Conservation (phyloP, 2,888 invertebrate species). For the Pheosia gnoma region DNA sequence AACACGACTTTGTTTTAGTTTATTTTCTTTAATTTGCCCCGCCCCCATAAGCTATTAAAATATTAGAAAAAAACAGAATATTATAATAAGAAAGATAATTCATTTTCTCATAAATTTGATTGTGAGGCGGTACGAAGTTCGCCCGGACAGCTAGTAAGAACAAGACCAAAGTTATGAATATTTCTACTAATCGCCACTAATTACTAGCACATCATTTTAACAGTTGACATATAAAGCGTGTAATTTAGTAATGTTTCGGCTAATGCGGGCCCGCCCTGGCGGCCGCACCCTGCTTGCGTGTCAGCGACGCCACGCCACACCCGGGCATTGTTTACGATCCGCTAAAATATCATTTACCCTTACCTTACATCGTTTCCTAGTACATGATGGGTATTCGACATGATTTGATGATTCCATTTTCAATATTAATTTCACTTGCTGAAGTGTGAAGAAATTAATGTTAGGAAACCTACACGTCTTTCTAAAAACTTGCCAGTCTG, state of each 20-base stretch:
- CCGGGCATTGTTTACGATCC: neutral
- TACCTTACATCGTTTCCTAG: neutral
- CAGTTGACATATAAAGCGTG: conserved; percentile 11
- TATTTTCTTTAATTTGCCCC: too few relatives aligned
- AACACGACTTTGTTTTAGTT: too few relatives aligned
- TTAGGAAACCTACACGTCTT: too few relatives aligned
- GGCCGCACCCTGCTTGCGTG: conserved; percentile 32
- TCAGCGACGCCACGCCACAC: conserved; percentile 8
- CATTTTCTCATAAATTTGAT: too few relatives aligned
- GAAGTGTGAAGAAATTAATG: too few relatives aligned
- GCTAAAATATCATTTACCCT: neutral
- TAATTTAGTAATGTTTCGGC: conserved; percentile 46
- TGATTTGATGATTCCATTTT: neutral
- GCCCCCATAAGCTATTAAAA: too few relatives aligned
- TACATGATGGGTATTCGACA: neutral
- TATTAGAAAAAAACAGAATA: too few relatives aligned
- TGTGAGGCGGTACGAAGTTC: too few relatives aligned
- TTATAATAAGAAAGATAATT: too few relatives aligned
- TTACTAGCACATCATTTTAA: neutral
- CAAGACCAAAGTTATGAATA: neutral
- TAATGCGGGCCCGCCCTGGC: conserved; percentile 33
- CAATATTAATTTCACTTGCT: too few relatives aligned
- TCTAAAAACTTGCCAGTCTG: too few relatives aligned
- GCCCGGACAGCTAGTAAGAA: too few relatives aligned
- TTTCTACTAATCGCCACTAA: neutral